phyloP scores from a whole-genome alignment of 1,140 invertebrate species.

The Lineus longissimus region DNA sequence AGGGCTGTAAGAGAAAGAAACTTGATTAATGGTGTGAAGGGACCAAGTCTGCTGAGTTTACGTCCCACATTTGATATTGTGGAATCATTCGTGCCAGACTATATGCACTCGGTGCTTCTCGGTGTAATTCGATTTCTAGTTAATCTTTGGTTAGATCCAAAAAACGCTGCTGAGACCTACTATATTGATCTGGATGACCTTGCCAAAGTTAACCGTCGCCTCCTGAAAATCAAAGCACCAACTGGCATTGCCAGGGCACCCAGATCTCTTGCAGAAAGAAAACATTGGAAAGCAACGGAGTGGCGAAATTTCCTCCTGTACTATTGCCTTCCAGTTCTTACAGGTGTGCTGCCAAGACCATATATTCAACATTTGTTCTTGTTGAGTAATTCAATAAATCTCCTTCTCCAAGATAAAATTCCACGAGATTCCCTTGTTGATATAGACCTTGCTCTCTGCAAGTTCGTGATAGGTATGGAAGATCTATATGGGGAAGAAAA shows the following conservation, averaged over 20 bases:
- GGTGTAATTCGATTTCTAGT: neutral
- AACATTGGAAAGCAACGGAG: neutral
- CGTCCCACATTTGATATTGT: neutral
- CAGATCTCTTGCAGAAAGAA: neutral
- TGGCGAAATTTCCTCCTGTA: neutral
- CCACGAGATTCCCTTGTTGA: neutral
- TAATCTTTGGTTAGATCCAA: neutral
- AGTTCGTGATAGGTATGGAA: neutral
- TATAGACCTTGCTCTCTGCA: neutral
- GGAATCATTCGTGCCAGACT: neutral
- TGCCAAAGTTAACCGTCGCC: neutral
- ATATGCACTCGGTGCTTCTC: neutral
- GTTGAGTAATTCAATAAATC: neutral
- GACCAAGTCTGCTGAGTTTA: neutral
- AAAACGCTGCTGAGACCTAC: neutral
- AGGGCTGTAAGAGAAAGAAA: neutral
- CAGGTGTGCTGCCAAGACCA: neutral
- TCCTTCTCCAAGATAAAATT: neutral
- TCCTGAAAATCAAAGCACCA: neutral
- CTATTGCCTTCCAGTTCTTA: neutral
- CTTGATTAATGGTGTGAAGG: neutral
- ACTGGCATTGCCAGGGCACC: neutral
- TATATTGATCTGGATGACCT: neutral
- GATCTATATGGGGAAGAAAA: neutral
- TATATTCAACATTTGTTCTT: neutral